Evolutionary conservation across 2,113 vertebrate genomes (phyloP).

Genomic region (Corythoichthys haematopterus): DNA sequence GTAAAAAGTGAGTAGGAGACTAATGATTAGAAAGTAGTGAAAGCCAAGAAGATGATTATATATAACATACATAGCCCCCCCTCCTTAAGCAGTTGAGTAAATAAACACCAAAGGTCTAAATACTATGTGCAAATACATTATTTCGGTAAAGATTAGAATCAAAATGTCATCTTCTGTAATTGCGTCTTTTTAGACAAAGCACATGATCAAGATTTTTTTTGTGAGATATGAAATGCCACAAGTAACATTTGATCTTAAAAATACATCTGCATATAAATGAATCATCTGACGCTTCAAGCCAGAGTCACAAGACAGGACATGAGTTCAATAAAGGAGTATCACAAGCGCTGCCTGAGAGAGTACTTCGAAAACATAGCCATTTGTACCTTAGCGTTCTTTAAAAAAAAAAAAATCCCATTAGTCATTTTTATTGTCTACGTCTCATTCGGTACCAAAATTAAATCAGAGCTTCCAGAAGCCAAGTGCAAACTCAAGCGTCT

Average conservation of each 20-base stretch:
- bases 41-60: too few species aligned
- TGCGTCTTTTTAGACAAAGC: neutral
- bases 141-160: neutral
- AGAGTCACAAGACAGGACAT: neutral
- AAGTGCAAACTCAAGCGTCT: neutral
- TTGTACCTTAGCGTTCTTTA: neutral
- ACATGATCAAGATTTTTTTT: neutral
- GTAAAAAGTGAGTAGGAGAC: too few species aligned
- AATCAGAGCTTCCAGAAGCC: neutral
- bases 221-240: neutral
- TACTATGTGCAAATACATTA: constrained; percentile 7
- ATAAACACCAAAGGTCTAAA: neutral
- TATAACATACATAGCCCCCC: too few species aligned
- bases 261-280: neutral
- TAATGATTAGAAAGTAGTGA: too few species aligned
- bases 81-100: neutral
- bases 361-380: neutral
- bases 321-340: neutral
- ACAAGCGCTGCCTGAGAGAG: neutral
- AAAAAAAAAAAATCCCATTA: neutral
- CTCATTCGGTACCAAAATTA: constrained; percentile 8
- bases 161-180: neutral
- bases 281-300: neutral
- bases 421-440: constrained; percentile 1
- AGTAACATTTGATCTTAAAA: neutral